phyloP scores from a whole-genome alignment of 2,797 vertebrate genomes.

The Sylvilagus floridanus region DNA sequence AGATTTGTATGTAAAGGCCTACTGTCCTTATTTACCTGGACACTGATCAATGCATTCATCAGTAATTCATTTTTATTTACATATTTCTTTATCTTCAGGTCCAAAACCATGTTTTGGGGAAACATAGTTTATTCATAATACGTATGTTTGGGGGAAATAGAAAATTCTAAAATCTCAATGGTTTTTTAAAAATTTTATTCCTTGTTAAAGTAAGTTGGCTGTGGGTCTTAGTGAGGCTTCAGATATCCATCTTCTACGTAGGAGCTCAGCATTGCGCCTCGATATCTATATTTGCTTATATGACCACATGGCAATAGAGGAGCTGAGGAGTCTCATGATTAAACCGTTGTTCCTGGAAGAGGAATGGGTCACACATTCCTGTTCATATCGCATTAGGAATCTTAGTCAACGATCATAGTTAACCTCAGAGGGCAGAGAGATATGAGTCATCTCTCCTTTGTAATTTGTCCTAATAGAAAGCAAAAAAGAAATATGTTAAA shows the following conservation, averaged over 20 bases:
- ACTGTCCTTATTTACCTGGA: background rate
- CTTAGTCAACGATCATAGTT: background rate
- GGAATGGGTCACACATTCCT: background rate
- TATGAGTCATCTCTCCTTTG: background rate
- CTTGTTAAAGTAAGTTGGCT: background rate
- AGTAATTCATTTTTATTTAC: background rate
- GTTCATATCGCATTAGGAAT: background rate
- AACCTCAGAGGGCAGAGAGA: background rate
- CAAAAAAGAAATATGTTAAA: background rate
- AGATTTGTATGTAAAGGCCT: background rate
- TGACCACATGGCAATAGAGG: background rate
- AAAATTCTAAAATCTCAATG: background rate
- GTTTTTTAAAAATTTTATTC: background rate
- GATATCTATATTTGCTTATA: background rate
- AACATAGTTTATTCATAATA: background rate
- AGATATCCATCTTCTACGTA: background rate
- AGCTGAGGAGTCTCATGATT: background rate
- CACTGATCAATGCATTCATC: no score
- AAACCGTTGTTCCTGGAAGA: background rate
- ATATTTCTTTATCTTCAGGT: background rate
- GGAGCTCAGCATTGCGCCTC: background rate
- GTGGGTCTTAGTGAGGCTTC: background rate
- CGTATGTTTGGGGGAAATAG: background rate
- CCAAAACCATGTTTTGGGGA: background rate
- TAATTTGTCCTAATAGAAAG: background rate